A percentile compares a stretch with the other conserved stretches of the same genome.
phyloP scores from a whole-genome alignment of 2,888 invertebrate genomes.

The Orgyia antiqua region DNA sequence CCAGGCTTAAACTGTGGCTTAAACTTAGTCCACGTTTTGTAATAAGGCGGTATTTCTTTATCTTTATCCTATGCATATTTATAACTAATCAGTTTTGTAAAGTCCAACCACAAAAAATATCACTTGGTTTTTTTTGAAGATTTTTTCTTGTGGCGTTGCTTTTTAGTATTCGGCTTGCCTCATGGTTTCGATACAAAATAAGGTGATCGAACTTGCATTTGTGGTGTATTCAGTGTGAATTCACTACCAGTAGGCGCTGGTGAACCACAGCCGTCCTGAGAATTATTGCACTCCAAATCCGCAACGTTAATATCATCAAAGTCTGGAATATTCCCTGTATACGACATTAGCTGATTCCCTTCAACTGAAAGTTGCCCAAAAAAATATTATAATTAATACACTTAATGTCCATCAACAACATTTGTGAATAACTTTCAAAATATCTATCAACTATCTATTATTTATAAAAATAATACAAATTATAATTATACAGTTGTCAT shows the following conservation, averaged over 20 bases:
- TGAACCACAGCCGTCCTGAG: conserved; percentile 42
- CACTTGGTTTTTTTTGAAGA: too few species aligned
- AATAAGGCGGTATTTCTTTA: too few species aligned
- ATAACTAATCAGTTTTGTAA: conserved; percentile 17
- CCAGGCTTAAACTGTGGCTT: too few species aligned
- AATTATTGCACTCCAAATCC: conserved; percentile 55
- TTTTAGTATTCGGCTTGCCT: conserved; percentile 25
- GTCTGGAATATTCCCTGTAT: conserved; percentile 76
- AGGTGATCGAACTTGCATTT: conserved; percentile 49
- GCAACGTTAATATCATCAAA: conserved; percentile 70
- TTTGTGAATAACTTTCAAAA: conserved; percentile 20
- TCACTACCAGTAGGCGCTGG: conserved; percentile 28
- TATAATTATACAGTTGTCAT: conserved; percentile 13
- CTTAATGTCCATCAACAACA: conserved; percentile 10
- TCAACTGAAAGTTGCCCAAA: conserved; percentile 68
- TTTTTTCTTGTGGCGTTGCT: conserved; percentile 24
- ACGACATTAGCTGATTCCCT: conserved; percentile 75
- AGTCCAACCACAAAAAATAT: conserved; percentile 18
- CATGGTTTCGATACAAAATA: conserved; percentile 47
- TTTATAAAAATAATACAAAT: conserved; percentile 10
- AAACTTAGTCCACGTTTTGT: too few species aligned
- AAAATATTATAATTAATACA: conserved; percentile 30
- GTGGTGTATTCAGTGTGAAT: conserved; percentile 64
- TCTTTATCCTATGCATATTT: conserved; percentile 3
- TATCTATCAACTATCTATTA: too few species aligned